Percentiles rank a stretch among this genome's conserved stretches.
Conservation (phyloP, 92 coral and sea anemone species). For the Parazoanthus atlanticus region DNA sequence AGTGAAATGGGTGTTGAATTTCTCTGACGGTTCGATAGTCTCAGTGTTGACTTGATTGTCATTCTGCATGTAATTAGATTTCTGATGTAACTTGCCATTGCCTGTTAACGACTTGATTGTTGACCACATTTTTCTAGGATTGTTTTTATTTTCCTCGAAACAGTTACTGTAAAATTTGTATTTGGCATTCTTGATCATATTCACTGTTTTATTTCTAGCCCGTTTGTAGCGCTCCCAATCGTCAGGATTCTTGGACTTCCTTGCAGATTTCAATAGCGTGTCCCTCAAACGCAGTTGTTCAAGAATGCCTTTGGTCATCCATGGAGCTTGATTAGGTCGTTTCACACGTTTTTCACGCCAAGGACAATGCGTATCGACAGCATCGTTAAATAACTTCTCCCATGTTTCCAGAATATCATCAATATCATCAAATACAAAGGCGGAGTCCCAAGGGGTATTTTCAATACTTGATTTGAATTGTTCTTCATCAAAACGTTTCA, state of each 20-base stretch:
- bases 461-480: constrained; percentile 49
- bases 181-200: constrained; percentile 44
- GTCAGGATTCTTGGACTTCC: background rate
- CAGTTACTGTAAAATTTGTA: constrained; percentile 29
- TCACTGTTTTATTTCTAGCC: constrained; percentile 46
- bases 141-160: constrained; percentile 42
- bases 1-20: background rate
- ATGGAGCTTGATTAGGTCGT: constrained; percentile 65
- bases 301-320: constrained; percentile 65
- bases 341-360: constrained; percentile 76
- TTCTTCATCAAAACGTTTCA: constrained; percentile 58
- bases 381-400: constrained; percentile 58
- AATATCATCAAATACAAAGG: constrained; percentile 70
- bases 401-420: constrained; percentile 65
- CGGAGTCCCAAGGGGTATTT: constrained; percentile 69
- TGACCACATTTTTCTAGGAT: constrained; percentile 45
- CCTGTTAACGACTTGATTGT: constrained; percentile 47
- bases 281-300: constrained; percentile 48
- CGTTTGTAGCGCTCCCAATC: constrained; percentile 45
- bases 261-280: constrained; percentile 41
- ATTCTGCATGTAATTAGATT: background rate
- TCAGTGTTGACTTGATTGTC: background rate
- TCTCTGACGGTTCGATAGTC: background rate
- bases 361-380: constrained; percentile 73
- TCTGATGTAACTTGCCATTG: background rate